phyloP scores from a whole-genome alignment of 2,888 invertebrate genomes.

The Drosophila mettleri region DNA sequence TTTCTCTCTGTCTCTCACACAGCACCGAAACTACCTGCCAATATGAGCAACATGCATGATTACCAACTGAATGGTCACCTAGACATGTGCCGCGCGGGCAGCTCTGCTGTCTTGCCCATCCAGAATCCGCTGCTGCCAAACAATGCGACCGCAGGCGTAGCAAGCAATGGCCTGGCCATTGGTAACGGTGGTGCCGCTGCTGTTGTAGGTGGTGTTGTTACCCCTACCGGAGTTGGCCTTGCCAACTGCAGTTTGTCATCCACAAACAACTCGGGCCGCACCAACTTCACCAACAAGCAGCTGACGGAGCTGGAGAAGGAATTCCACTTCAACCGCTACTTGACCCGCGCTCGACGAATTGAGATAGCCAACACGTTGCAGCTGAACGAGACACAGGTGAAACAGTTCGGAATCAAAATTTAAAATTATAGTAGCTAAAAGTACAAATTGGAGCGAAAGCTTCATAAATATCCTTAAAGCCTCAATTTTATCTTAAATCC shows the following conservation, averaged over 20 bases:
- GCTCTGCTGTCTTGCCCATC: conserved; percentile 61
- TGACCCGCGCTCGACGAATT: conserved; percentile 97
- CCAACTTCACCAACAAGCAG: conserved; percentile 99
- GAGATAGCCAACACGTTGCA: conserved; percentile 98
- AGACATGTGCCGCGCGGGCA: conserved; percentile 82
- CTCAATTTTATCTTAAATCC: too few species aligned
- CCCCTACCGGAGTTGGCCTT: conserved; percentile 54
- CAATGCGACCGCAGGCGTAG: conserved; percentile 43
- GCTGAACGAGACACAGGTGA: conserved; percentile 97
- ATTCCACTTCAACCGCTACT: conserved; percentile 99
- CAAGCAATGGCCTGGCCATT: conserved; percentile 81
- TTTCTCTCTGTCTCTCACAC: conserved; percentile 77
- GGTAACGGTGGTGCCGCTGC: conserved; percentile 80
- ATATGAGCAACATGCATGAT: conserved; percentile 85
- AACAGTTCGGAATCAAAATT: neutral
- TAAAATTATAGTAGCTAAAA: neutral
- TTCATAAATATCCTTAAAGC: too few species aligned
- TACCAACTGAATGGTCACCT: conserved; percentile 85
- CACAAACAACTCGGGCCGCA: conserved; percentile 94
- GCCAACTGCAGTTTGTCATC: conserved; percentile 79
- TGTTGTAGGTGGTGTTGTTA: conserved; percentile 65
- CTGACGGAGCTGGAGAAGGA: conserved; percentile 99
- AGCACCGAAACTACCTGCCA: conserved; percentile 89
- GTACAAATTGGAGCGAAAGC: neutral
- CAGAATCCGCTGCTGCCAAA: conserved; percentile 76